Base-by-base conservation (phyloP, 2,113 vertebrate species). In the Fulmarus glacialis region DNA sequence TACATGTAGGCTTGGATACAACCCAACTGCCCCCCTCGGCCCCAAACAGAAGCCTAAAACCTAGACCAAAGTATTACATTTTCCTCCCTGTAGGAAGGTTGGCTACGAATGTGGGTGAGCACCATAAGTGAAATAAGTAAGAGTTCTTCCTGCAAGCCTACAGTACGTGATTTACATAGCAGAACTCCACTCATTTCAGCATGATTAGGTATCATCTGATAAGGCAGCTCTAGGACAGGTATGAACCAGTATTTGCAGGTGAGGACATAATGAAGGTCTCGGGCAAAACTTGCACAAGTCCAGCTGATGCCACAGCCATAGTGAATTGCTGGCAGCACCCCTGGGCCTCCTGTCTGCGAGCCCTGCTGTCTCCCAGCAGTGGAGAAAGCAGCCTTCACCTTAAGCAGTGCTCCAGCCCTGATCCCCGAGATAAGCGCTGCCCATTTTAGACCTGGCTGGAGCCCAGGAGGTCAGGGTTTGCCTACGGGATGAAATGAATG, bases 121-220 rank as follows among this genome's bases (percentile, higher is more conserved):
- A 2, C 43, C 26, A 0, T 4, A 63, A 34, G 47, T 12, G 59
- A 79, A 82, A 30, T 19, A 71, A 26, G 48, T 24, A 72, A 29
- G 36, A 17, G 15, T 26, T 90, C 66, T 60, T 72, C 70, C 74
- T 21, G 70, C 42, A 66, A 43, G 70, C 77, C 80, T 48, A 32
- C 34, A 87, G 40, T 34, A 38, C 24, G 5, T 2, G 48, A 87
- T 89, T 87, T 93, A 79, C 93, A 87, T 32, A 73, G 91, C 40
- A 94, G 66, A 83, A 68, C 87, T 91, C 84, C 96, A 70, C 58
- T 96, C 84, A 79, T 77, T 93, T 77, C 97, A 87, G 87, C 93
- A 62, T 48, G 73, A 87, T 79, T 18, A 90, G 56, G 45, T 91
- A 87, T 24, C 53, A 87, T 87, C 93, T 93, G 96, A 95, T 96